A percentile compares a stretch with the other conserved stretches of the same genome.
These are phyloP conservation scores for Siderastrea radians DNA, from an alignment of 92 coral and sea anemone species.

Conservation along the genomic window DNA sequence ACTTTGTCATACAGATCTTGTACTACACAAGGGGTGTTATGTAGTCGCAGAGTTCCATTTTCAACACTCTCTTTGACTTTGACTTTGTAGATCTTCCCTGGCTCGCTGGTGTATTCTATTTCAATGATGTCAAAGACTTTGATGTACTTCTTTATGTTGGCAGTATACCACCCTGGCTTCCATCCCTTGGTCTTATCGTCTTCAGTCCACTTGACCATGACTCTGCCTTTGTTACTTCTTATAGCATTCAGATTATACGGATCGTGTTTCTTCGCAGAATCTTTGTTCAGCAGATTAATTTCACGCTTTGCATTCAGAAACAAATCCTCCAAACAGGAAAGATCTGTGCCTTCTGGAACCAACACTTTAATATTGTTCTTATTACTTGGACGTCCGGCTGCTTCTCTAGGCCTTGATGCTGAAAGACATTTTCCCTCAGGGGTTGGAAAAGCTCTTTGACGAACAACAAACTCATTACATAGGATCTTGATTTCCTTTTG, in stretches of 20 bases:
- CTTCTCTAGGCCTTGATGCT: slow-evolving; percentile 27
- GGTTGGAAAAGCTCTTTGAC: slow-evolving; percentile 30
- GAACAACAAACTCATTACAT: neutral
- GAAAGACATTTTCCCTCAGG: too few relatives aligned
- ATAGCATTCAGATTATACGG: slow-evolving; percentile 42
- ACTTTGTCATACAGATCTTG: slow-evolving; percentile 50
- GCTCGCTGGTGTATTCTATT: slow-evolving; percentile 36
- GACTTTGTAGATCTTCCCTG: slow-evolving; percentile 27
- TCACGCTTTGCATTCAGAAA: slow-evolving; percentile 15
- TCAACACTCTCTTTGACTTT: slow-evolving; percentile 37
- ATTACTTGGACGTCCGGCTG: slow-evolving; percentile 30
- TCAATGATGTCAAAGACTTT: slow-evolving; percentile 13
- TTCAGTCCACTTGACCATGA: slow-evolving; percentile 43
- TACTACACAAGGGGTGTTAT: neutral
- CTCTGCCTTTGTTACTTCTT: slow-evolving; percentile 43
- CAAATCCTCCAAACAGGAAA: slow-evolving; percentile 5
- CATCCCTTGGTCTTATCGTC: slow-evolving; percentile 32
- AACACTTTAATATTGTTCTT: slow-evolving; percentile 16
- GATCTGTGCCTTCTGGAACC: slow-evolving; percentile 31
- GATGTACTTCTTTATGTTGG: slow-evolving; percentile 20
- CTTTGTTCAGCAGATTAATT: slow-evolving; percentile 22
- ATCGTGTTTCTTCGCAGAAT: slow-evolving; percentile 21
- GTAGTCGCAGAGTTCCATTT: slow-evolving; percentile 48
- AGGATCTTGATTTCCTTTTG: slow-evolving; percentile 34
- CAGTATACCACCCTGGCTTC: slow-evolving; percentile 61